Conservation (phyloP, 2,113 vertebrate species). For the Tragulus kanchil region DNA sequence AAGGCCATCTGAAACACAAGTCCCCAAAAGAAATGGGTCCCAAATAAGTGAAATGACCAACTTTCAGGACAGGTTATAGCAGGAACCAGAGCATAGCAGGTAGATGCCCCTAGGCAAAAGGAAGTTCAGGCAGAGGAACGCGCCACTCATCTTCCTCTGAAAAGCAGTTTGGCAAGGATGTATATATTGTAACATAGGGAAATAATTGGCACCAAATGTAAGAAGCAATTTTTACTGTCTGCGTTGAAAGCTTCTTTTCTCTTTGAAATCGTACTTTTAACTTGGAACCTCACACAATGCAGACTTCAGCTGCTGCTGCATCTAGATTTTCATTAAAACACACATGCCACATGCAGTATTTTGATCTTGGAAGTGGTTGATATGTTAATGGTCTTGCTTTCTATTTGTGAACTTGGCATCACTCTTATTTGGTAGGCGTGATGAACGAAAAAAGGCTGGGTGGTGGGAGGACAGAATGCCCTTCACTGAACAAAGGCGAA, state of each 20-base stretch:
- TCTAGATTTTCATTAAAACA: constrained; percentile 63
- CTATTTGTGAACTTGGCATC: constrained; percentile 58
- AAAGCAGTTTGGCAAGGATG: neutral
- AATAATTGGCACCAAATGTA: constrained; percentile 27
- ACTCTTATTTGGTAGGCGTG: constrained; percentile 58
- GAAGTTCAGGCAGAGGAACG: neutral
- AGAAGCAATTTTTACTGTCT: constrained; percentile 54
- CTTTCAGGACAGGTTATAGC: constrained; percentile 26
- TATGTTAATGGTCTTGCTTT: constrained; percentile 67
- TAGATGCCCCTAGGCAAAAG: neutral
- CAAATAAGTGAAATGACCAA: constrained; percentile 27
- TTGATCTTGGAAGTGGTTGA: constrained; percentile 58
- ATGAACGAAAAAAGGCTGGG: neutral
- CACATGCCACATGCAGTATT: constrained; percentile 15
- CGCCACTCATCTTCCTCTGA: neutral
- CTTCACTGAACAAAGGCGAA: constrained; percentile 43
- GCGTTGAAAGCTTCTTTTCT: constrained; percentile 32
- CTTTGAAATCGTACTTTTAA: constrained; percentile 50
- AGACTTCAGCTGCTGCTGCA: neutral
- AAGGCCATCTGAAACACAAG: neutral
- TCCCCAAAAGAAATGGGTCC: neutral
- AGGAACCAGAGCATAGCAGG: neutral
- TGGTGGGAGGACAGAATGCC: constrained; percentile 55
- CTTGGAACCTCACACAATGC: constrained; percentile 36
- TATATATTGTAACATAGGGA: neutral